Evolutionary conservation across 2,113 vertebrate genomes (phyloP), one percentile per base, ranked within the genome.

Genomic region (Budorcas taxicolor): DNA sequence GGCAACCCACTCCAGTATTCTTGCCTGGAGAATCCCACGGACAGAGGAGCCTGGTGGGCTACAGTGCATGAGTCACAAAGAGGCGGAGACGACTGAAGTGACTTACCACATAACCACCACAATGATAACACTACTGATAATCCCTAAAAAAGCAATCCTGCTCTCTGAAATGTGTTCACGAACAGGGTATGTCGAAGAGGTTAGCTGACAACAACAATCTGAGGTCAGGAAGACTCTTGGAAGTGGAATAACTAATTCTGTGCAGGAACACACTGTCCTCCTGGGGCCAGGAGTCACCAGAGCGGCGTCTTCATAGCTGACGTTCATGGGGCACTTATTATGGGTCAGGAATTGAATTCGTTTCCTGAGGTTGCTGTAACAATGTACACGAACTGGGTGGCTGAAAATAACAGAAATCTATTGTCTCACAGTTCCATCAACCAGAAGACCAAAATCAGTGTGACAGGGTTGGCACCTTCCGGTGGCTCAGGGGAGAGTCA

Each of bases 291-390:
- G 15, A 11, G n/a, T 45, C 47, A 16, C 27, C 9, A 0, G 1
- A 7, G 53, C 1, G 31, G 80, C 31, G 36, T 57, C 7, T 7
- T 17, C 53, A 6, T 0, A 47, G 19, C 33, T 1, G 9, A 36
- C 15, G 10, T 3, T 78, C 25, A 36, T 3, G 5, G 13, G 58
- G 40, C 5, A 27, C 9, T 87, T 64, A 11, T 25, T 12, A 31
- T 3, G 29, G 40, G 33, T n/a, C 27, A 95, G 55, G 53, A 3
- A 16, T 13, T 15, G 13, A 16, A 55, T 27, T 19, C 8, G 12
- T 36, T 74, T 78, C 62, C 80, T 5, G 23, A 17, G 19, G 27
- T 17, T 64, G 43, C 36, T 11, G 2, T 50, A n/a, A 57, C 45
- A 76, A 87, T 10, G 7, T 31, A 29, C 82, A 36, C 19, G 7